These are phyloP conservation scores for Volucella bombylans DNA, from an alignment of 2,888 invertebrate species.

Conservation along the genomic window DNA sequence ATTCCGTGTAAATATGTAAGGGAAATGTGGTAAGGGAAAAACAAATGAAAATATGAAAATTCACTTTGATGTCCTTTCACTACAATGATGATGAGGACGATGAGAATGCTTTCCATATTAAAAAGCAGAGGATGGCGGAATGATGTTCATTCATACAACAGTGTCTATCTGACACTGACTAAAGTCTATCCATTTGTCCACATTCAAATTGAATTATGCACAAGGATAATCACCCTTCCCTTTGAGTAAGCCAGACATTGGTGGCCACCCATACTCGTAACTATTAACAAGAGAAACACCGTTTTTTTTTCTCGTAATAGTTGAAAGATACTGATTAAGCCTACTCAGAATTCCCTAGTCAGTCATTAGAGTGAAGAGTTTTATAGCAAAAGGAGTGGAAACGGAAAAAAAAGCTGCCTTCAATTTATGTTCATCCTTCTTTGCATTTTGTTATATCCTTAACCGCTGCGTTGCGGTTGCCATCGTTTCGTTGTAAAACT, in stretches of 20 bases:
- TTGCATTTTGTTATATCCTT: conserved; percentile 41
- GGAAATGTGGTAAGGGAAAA: conserved; percentile 26
- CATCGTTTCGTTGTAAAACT: conserved; percentile 38
- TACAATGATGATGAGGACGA: conserved; percentile 11
- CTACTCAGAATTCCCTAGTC: background rate
- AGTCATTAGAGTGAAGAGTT: background rate
- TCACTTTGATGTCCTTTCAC: conserved; percentile 54
- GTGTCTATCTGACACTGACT: conserved; percentile 2
- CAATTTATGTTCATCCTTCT: conserved; percentile 55
- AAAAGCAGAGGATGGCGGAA: background rate
- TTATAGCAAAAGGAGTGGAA: conserved; percentile 8
- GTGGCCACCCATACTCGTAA: background rate
- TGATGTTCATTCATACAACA: conserved; percentile 15
- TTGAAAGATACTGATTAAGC: conserved; percentile 4
- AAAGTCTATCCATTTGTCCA: conserved; percentile 36
- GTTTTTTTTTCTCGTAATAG: conserved; percentile 1
- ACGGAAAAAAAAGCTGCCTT: conserved; percentile 39
- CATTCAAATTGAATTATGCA: conserved; percentile 69
- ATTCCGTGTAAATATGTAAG: conserved; percentile 67
- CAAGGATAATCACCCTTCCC: conserved; percentile 56
- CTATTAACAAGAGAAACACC: background rate
- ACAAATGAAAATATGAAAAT: conserved; percentile 60
- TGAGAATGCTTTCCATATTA: too few relatives aligned
- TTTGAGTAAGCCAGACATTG: background rate
- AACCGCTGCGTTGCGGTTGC: conserved; percentile 47